Evolutionary conservation across 1,140 invertebrate species (phyloP).

Genomic region (Brachionus rubens): DNA sequence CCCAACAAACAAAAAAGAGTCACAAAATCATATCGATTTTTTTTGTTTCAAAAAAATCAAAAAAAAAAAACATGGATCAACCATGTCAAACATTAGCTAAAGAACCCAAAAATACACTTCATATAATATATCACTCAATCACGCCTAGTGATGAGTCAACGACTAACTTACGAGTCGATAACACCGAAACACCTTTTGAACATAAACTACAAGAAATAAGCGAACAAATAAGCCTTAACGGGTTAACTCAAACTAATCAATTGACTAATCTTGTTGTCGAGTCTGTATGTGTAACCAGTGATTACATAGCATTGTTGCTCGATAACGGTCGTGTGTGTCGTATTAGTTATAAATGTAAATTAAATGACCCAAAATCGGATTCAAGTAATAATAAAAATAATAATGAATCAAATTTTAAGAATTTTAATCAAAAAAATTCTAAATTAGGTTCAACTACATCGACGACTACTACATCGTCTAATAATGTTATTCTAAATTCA

Average conservation of each 20-base stretch:
- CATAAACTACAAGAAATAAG: conserved; percentile 23
- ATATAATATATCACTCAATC: neutral
- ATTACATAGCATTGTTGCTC: conserved; percentile 23
- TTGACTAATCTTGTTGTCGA: conserved; percentile 40
- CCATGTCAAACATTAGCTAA: conserved; percentile 9
- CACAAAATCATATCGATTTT: neutral
- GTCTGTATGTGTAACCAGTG: neutral
- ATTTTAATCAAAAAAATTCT: conserved; percentile 21
- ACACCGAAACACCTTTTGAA: neutral
- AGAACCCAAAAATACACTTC: conserved; percentile 18
- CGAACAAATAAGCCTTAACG: neutral
- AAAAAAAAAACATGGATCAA: neutral
- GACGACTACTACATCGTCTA: too few relatives aligned
- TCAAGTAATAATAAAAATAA: conserved; percentile 12
- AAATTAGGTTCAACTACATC: conserved; percentile 21
- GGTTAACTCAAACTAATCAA: neutral
- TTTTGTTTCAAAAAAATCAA: neutral
- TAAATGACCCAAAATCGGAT: neutral
- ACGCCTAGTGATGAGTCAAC: neutral
- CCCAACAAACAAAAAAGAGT: neutral
- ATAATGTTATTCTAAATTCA: too few relatives aligned
- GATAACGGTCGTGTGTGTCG: conserved; percentile 31
- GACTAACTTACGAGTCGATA: neutral
- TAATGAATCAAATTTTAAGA: neutral
- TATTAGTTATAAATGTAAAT: conserved; percentile 38